Base-by-base conservation (phyloP, 2,113 vertebrate species). In the Ailuropoda melanoleuca region DNA sequence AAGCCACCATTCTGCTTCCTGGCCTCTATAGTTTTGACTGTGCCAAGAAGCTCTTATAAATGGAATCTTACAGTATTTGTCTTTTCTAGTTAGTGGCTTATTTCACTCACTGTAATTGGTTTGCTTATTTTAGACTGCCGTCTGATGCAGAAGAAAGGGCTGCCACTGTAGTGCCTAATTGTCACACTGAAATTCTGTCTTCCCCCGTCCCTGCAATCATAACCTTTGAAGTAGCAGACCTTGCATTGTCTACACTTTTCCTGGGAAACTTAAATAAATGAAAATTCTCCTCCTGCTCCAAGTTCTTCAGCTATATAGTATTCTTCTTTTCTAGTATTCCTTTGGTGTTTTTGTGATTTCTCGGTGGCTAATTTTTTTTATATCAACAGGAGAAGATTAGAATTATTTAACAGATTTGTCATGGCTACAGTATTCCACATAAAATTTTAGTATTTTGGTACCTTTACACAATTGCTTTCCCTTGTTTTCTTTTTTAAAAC, bases 341-440 rank as follows among this genome's bases (percentile, higher is more conserved):
- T 95, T 53, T 43, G 74, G 6, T 56, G 3, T 15, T 74, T 4
- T 8, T 80, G 31, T 60, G 74, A 95, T 37, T 96, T 60, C 37
- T 91, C 43, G 6, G 84, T 68, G 29, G 34, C n/a, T 74, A 72
- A 14, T 34, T 83, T 91, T 68, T 43, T 48, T 48, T 18, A 87
- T 95, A 26, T 78, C 86, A 68, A 74, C 31, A 56, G 72, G 82
- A 92, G 70, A 81, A 21, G 37, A 18, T 93, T 87, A 34, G 1
- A 80, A 50, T 97, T 92, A 93, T 74, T 96, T 80, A 95, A 17
- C 6, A 92, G 31, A 1, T 96, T 81, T 86, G 2, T 6, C 81
- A n/a, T 46, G 74, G 6, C 24, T 93, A 68, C 70, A n/a, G 13
- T 86, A 82, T 56, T 23, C 9, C 18, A 72, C 4, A 56, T 74